phyloP scores from a whole-genome alignment of 2,797 vertebrate genomes.

The Carduelis carduelis region DNA sequence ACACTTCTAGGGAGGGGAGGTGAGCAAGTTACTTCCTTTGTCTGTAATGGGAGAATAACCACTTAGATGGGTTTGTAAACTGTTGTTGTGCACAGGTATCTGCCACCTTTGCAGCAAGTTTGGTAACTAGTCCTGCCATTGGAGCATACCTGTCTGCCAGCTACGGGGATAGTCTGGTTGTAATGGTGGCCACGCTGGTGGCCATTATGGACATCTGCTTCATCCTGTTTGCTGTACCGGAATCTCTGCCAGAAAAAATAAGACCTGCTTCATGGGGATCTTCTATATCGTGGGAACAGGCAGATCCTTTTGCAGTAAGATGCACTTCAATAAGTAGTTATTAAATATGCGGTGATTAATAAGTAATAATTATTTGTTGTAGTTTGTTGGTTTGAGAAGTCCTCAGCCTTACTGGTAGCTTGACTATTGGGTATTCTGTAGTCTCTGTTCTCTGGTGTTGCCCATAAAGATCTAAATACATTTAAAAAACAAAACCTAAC shows the following conservation, averaged over 20 bases:
- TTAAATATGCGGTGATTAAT: background rate
- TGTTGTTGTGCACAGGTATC: constrained; percentile 80
- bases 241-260: constrained; percentile 92
- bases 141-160: constrained; percentile 87
- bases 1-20: background rate
- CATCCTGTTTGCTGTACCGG: constrained; percentile 89
- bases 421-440: background rate
- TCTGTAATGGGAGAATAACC: background rate
- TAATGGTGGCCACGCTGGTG: constrained; percentile 86
- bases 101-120: constrained; percentile 91
- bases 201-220: constrained; percentile 90
- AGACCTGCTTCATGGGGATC: constrained; percentile 87
- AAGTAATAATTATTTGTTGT: background rate
- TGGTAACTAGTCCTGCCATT: constrained; percentile 93
- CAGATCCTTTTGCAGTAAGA: constrained; percentile 90
- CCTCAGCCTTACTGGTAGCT: background rate
- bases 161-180: constrained; percentile 89
- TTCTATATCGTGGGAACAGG: constrained; percentile 91
- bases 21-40: background rate
- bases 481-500: background rate
- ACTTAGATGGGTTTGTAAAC: background rate
- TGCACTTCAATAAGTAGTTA: background rate
- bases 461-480: background rate
- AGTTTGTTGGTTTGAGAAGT: background rate
- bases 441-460: background rate